phyloP scores from a whole-genome alignment of 1,140 invertebrate genomes.

The Brachionus paranguensis region DNA sequence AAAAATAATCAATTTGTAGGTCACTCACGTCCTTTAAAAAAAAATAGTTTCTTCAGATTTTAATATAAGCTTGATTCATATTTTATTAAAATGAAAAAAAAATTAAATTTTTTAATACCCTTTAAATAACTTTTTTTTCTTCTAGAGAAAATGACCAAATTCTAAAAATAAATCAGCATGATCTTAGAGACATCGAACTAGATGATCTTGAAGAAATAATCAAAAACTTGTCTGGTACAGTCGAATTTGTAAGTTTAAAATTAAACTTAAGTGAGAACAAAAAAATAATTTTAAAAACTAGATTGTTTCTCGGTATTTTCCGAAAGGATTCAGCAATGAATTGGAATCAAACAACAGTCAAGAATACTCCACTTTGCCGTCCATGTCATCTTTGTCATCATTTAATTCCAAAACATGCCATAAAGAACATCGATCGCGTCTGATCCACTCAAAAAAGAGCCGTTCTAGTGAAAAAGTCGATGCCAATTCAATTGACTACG shows the following conservation, averaged over 20 bases:
- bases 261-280: not conserved
- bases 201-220: not conserved
- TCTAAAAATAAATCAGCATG: not conserved
- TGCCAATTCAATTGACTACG: not conserved
- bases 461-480: not conserved
- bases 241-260: not conserved
- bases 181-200: not conserved
- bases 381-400: not conserved
- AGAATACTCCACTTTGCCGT: not conserved
- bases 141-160: constrained; percentile 8
- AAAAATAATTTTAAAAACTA: not conserved
- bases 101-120: no score
- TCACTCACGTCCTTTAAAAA: no score
- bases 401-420: not conserved
- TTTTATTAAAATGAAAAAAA: no score
- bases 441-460: constrained; percentile 1
- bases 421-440: not conserved
- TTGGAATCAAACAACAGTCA: not conserved
- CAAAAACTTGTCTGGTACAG: not conserved
- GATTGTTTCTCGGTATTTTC: constrained; percentile 6
- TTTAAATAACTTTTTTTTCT: not conserved
- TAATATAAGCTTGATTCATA: no score
- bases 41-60: no score
- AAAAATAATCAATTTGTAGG: no score
- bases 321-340: not conserved